Conservation (phyloP, 1,140 invertebrate species). For the Ostrea edulis region DNA sequence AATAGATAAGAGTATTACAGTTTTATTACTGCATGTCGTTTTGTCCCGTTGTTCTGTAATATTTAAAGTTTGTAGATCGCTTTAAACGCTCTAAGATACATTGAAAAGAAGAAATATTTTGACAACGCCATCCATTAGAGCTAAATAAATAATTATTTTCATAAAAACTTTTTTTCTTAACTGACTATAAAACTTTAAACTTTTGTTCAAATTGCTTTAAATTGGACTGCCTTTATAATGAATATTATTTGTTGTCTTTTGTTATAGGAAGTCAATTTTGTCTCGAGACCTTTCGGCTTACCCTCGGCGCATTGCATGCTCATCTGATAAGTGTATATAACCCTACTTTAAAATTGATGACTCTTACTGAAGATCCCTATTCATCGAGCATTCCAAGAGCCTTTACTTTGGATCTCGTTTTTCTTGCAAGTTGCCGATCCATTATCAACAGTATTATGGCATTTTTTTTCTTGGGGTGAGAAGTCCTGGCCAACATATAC, state of each 20-base stretch:
- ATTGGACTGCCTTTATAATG: background rate
- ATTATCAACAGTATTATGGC: too few species aligned
- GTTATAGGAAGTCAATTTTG: background rate
- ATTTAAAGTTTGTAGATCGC: background rate
- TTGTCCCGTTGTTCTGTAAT: background rate
- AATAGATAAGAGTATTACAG: conserved; percentile 6
- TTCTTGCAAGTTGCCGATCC: too few species aligned
- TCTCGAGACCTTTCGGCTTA: background rate
- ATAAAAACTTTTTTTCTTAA: background rate
- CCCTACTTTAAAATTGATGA: background rate
- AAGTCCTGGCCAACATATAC: too few species aligned
- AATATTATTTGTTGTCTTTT: background rate
- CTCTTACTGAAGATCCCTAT: background rate
- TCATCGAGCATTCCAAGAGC: background rate
- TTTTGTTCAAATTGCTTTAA: background rate
- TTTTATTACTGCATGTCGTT: background rate
- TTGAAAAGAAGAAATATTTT: background rate
- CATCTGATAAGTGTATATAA: background rate
- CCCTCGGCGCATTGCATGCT: background rate
- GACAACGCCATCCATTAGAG: background rate
- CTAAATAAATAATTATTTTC: conserved; percentile 10
- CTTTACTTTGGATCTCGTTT: too few species aligned
- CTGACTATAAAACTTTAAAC: background rate
- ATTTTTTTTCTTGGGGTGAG: too few species aligned
- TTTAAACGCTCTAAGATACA: background rate